phyloP scores from a whole-genome alignment of 2,797 vertebrate genomes.

The Monodelphis domestica region DNA sequence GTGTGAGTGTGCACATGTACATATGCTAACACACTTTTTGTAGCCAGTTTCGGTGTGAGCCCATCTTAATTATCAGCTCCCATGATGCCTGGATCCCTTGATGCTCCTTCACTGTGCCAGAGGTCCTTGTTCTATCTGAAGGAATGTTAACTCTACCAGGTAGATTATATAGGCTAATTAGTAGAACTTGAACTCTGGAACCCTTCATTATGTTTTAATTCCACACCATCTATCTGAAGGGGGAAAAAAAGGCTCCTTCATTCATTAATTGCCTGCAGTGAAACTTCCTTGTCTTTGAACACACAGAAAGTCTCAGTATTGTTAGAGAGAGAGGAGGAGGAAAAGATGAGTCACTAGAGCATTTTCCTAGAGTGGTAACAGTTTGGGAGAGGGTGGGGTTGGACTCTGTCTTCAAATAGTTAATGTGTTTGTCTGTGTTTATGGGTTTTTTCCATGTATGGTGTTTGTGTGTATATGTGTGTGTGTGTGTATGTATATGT shows the following conservation, averaged over 20 bases:
- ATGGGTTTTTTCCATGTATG: not conserved
- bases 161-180: constrained; percentile 44
- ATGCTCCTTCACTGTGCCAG: not conserved
- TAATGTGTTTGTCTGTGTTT: not conserved
- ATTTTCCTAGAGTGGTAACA: constrained; percentile 68
- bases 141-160: not conserved
- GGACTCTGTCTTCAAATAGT: not conserved
- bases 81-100: not conserved
- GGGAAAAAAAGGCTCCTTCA: constrained; percentile 24
- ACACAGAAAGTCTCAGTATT: constrained; percentile 50
- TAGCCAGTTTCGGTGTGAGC: not conserved
- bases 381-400: constrained; percentile 36
- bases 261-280: constrained; percentile 60
- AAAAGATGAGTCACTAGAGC: constrained; percentile 7
- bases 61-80: not conserved
- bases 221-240: constrained; percentile 47
- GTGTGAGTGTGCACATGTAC: no score
- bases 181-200: constrained; percentile 38
- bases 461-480: no score
- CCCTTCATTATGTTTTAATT: constrained; percentile 54
- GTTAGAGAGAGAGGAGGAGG: constrained; percentile 55
- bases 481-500: no score
- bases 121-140: constrained; percentile 26
- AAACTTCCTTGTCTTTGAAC: constrained; percentile 56
- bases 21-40: not conserved